A percentile compares a stretch with the other conserved stretches of the same genome.
Conservation (phyloP, 53 echinoderm and acorn worm genomes). For the Mesocentrotus franciscanus region DNA sequence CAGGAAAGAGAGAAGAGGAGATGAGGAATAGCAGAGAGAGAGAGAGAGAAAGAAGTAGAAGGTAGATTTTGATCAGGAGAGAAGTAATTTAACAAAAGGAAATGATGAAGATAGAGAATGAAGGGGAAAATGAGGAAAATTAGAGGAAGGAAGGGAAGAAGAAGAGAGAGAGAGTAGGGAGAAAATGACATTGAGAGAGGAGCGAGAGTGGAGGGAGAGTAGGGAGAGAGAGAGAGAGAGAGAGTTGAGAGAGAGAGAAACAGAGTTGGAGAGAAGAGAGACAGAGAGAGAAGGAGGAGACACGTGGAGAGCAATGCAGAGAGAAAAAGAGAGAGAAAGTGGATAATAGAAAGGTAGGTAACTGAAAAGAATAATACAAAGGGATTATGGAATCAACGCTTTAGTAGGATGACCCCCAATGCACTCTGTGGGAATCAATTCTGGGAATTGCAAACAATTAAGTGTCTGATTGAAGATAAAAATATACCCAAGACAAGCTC, state of each 20-base stretch:
- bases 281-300: not conserved
- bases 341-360: not conserved
- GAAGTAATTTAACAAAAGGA: too few species aligned
- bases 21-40: not conserved
- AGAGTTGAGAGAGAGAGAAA: not conserved
- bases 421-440: slow-evolving; percentile 27
- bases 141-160: not conserved
- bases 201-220: not conserved
- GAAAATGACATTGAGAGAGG: too few species aligned
- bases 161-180: too few species aligned
- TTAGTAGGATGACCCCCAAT: not conserved
- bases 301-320: not conserved
- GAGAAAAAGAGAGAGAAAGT: not conserved
- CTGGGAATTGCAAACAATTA: not conserved
- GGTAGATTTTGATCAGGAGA: too few species aligned
- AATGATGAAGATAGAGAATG: too few species aligned
- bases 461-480: not conserved
- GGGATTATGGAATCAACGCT: not conserved
- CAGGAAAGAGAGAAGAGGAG: not conserved
- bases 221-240: not conserved
- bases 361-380: not conserved
- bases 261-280: too few species aligned
- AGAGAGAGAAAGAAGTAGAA: not conserved
- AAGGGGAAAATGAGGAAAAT: not conserved
- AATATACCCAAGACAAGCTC: not conserved